These are phyloP conservation scores for Apodemia mormo DNA, from an alignment of 2,888 invertebrate species.

Conservation along the genomic window DNA sequence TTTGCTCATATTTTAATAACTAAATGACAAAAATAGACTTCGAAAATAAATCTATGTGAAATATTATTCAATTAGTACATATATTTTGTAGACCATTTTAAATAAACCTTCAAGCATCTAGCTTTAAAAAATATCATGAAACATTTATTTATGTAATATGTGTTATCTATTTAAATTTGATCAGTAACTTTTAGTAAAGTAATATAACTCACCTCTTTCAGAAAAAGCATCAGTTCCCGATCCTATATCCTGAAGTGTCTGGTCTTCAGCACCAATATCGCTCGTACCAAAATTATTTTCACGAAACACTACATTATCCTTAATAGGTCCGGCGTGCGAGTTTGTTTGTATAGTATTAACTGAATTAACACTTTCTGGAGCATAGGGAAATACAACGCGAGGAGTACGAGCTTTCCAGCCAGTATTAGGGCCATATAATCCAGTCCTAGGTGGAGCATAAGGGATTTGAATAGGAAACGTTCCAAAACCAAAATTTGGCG, in stretches of 20 bases:
- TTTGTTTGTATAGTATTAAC: slow-evolving; percentile 59
- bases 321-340: slow-evolving; percentile 62
- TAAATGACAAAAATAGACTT: too few species aligned
- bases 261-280: slow-evolving; percentile 81
- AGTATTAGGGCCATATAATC: slow-evolving; percentile 51
- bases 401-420: slow-evolving; percentile 77
- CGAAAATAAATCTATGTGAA: too few species aligned
- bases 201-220: slow-evolving; percentile 83
- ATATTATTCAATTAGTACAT: too few species aligned
- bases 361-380: slow-evolving; percentile 60
- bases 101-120: too few species aligned
- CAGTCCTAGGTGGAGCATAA: slow-evolving; percentile 57
- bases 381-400: slow-evolving; percentile 74
- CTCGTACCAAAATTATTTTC: slow-evolving; percentile 83
- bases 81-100: too few species aligned
- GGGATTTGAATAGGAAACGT: slow-evolving; percentile 48
- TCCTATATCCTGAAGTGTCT: slow-evolving; percentile 83
- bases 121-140: too few species aligned
- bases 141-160: too few species aligned
- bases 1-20: too few species aligned
- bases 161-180: too few species aligned
- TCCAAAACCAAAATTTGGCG: slow-evolving; percentile 62
- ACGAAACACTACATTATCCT: slow-evolving; percentile 78
- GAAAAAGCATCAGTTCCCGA: slow-evolving; percentile 79
- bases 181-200: too few species aligned